Percentiles rank a stretch among this genome's conserved stretches.
phyloP scores from a whole-genome alignment of 2,797 vertebrate genomes.

The Chaetophractus vellerosus region DNA sequence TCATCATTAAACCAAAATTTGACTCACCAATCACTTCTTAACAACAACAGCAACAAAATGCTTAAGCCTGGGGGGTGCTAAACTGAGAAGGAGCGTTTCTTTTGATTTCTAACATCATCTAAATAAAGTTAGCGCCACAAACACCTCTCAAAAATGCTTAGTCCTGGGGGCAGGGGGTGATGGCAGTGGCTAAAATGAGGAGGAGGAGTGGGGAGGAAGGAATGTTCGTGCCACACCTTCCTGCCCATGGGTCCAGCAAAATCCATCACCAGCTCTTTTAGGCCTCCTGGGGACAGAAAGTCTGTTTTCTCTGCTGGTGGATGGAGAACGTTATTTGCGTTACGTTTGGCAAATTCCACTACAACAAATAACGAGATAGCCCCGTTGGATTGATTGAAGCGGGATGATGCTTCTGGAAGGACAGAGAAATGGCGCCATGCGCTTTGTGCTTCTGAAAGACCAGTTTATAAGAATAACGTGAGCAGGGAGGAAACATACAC shows the following conservation, averaged over 20 bases:
- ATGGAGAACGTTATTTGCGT: not conserved
- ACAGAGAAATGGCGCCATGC: not conserved
- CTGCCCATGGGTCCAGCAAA: not conserved
- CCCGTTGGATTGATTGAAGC: not conserved
- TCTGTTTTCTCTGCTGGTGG: not conserved
- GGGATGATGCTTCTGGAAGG: not conserved
- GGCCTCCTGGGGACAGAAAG: not conserved
- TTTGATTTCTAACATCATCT: constrained; percentile 8
- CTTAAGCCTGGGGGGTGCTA: not conserved
- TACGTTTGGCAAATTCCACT: constrained; percentile 7
- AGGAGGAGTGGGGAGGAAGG: not conserved
- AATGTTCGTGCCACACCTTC: not conserved
- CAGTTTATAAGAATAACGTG: not conserved
- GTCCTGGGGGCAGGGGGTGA: not conserved
- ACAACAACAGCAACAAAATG: not conserved
- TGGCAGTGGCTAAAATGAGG: not conserved
- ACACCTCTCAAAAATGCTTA: not conserved
- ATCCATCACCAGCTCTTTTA: not conserved
- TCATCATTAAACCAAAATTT: not conserved
- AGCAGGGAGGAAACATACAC: not conserved
- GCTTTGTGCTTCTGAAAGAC: not conserved
- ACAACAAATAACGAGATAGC: not conserved
- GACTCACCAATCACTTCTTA: not conserved
- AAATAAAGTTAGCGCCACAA: not conserved
- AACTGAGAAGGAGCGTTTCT: not conserved